phyloP scores from a whole-genome alignment of 2,113 vertebrate species.

The Thunnus maccoyii region DNA sequence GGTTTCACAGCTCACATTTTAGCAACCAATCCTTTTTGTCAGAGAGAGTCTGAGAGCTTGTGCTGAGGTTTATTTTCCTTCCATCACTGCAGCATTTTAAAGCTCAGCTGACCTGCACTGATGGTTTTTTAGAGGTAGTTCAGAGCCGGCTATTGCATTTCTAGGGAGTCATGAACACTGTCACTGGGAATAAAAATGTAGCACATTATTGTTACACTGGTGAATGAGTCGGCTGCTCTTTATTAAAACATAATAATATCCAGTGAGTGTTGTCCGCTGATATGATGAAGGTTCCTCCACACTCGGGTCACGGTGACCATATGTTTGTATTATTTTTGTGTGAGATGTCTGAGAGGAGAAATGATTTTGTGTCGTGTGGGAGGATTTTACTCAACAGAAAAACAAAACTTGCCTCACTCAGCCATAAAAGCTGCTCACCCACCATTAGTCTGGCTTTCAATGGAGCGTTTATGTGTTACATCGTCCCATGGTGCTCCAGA shows the following conservation, averaged over 20 bases:
- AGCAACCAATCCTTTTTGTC: constrained; percentile 4
- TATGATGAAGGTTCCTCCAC: constrained; percentile 12
- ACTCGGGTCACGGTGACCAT: constrained; percentile 23
- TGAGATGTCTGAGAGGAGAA: constrained; percentile 42
- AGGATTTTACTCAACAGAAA: constrained; percentile 43
- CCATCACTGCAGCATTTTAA: too few species aligned
- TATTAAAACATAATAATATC: constrained; percentile 29
- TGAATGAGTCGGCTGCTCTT: constrained; percentile 9
- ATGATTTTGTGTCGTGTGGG: constrained; percentile 51
- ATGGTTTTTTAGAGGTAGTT: constrained; percentile 27
- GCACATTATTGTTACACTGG: constrained; percentile 20
- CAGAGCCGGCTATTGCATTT: neutral
- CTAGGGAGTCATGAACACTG: neutral
- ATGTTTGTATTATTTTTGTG: constrained; percentile 43
- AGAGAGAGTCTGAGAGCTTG: neutral
- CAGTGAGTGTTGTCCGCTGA: constrained; percentile 17
- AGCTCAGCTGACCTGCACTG: constrained; percentile 6
- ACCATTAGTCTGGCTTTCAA: constrained; percentile 50
- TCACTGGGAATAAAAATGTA: constrained; percentile 32
- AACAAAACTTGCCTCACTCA: constrained; percentile 20
- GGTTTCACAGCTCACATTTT: neutral
- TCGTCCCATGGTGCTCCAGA: constrained; percentile 9
- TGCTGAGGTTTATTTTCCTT: constrained; percentile 14
- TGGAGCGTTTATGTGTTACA: constrained; percentile 18
- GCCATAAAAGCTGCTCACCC: constrained; percentile 47